phyloP scores from a whole-genome alignment of 2,888 invertebrate species.

The Heliconius charithonia region DNA sequence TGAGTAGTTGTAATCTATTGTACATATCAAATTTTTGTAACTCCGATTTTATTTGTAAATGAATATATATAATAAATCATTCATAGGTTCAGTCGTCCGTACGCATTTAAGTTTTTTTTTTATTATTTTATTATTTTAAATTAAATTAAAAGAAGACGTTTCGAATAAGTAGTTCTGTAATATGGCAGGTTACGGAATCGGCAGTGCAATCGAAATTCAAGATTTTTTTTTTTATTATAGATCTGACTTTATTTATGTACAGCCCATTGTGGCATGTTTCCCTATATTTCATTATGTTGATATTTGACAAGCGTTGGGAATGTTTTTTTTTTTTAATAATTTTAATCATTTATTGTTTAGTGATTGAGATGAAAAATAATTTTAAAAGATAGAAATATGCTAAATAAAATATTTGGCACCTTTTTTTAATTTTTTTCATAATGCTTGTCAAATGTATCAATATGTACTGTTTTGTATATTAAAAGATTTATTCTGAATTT shows the following conservation, averaged over 20 bases:
- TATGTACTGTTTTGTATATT: slow-evolving; percentile 28
- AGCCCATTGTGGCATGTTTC: slow-evolving; percentile 8
- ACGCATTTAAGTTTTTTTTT: slow-evolving; percentile 68
- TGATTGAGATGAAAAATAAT: background rate
- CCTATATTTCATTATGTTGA: slow-evolving; percentile 22
- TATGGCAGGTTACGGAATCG: slow-evolving; percentile 42
- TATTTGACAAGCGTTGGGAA: slow-evolving; percentile 19
- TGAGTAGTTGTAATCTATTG: slow-evolving; percentile 59
- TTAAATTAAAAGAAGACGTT: slow-evolving; percentile 47
- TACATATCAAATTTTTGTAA: slow-evolving; percentile 75
- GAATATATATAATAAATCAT: slow-evolving; percentile 18
- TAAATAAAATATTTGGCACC: too few relatives aligned
- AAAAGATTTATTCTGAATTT: slow-evolving; percentile 40
- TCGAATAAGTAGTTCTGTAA: slow-evolving; percentile 45
- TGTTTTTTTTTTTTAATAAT: too few relatives aligned
- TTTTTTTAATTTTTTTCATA: slow-evolving; percentile 13
- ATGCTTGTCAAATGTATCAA: slow-evolving; percentile 34
- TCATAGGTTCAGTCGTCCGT: slow-evolving; percentile 29
- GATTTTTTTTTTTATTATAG: slow-evolving; percentile 53
- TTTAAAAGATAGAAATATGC: too few relatives aligned
- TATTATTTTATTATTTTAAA: slow-evolving; percentile 48
- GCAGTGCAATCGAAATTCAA: slow-evolving; percentile 69
- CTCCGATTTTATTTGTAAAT: slow-evolving; percentile 47
- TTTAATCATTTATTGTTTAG: background rate
- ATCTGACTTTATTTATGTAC: slow-evolving; percentile 56